A percentile compares a stretch with the other conserved stretches of the same genome.
phyloP scores from a whole-genome alignment of 1,140 invertebrate genomes.

The Apis florea region DNA sequence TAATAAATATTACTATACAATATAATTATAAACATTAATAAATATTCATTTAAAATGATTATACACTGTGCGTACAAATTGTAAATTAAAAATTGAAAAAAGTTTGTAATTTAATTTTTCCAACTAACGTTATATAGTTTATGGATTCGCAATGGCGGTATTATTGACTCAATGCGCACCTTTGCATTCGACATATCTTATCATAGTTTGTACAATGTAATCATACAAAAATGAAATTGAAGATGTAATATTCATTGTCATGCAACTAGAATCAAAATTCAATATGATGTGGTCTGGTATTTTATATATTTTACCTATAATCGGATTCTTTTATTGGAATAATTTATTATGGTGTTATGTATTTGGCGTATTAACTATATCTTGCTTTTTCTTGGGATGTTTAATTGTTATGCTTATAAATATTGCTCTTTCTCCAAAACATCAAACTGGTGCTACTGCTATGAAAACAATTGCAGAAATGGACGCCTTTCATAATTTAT shows the following conservation, averaged over 20 bases:
- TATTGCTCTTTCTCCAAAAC: conserved; percentile 79
- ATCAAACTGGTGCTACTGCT: conserved; percentile 79
- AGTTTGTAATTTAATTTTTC: background rate
- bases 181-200: too few relatives aligned
- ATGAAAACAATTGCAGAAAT: conserved; percentile 78
- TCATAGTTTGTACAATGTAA: background rate
- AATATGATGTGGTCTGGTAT: conserved; percentile 25
- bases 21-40: too few relatives aligned
- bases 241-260: conserved; percentile 13
- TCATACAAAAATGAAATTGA: background rate
- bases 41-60: too few relatives aligned
- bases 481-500: conserved; percentile 78
- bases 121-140: background rate
- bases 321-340: conserved; percentile 53
- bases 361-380: conserved; percentile 71
- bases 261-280: background rate
- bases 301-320: conserved; percentile 20
- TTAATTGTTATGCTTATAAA: conserved; percentile 78
- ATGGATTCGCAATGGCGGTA: background rate
- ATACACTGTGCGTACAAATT: too few relatives aligned
- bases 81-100: too few relatives aligned
- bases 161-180: background rate
- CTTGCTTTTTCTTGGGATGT: conserved; percentile 73
- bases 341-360: conserved; percentile 69
- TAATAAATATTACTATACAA: too few relatives aligned